A percentile compares a stretch with the other conserved stretches of the same genome.
phyloP scores from a whole-genome alignment of 2,888 invertebrate species.

The Cerastis rubricosa region DNA sequence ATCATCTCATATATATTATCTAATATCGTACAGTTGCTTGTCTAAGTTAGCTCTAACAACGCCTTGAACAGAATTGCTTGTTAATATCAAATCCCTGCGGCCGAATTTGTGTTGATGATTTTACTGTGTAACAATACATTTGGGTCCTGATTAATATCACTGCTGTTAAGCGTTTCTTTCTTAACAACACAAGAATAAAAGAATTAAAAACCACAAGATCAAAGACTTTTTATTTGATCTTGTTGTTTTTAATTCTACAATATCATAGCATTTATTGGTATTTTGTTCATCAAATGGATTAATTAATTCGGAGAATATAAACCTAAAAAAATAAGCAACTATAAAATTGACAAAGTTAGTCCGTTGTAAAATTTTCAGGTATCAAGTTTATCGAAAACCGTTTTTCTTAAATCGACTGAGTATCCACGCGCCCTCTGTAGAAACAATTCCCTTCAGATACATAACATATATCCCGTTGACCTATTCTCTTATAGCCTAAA shows the following conservation, averaged over 20 bases:
- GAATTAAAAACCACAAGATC: too few relatives aligned
- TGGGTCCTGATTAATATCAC: slow-evolving; percentile 31
- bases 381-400: too few relatives aligned
- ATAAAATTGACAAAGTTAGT: too few relatives aligned
- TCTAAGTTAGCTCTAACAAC: slow-evolving; percentile 18
- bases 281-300: too few relatives aligned
- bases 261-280: not conserved
- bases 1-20: not conserved
- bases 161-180: not conserved
- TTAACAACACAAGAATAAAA: too few relatives aligned
- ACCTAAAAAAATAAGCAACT: too few relatives aligned
- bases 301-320: too few relatives aligned
- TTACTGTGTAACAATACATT: slow-evolving; percentile 30
- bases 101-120: slow-evolving; percentile 40
- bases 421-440: not conserved
- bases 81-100: slow-evolving; percentile 45
- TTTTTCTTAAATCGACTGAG: not conserved
- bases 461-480: not conserved
- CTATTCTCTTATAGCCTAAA: not conserved
- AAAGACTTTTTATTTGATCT: too few relatives aligned
- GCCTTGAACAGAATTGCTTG: slow-evolving; percentile 22
- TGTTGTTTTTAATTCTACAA: not conserved
- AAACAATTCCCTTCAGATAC: not conserved
- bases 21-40: not conserved
- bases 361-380: too few relatives aligned